phyloP scores from a whole-genome alignment of 2,888 invertebrate species.

The Caenorhabditis uteleia region DNA sequence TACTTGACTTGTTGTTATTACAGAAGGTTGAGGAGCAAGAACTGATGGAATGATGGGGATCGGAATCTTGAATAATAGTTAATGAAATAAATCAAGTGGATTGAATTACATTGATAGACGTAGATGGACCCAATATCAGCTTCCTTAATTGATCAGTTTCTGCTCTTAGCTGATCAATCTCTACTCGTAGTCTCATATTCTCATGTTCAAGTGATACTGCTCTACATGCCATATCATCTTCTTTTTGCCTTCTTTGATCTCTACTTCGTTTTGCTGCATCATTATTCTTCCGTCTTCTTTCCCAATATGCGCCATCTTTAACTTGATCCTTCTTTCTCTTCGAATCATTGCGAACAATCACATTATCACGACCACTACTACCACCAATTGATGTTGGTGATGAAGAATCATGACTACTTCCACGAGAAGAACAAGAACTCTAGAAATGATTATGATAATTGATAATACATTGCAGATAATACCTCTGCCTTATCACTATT shows the following conservation, averaged over 20 bases:
- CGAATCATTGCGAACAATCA: conserved; percentile 46
- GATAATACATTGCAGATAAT: neutral
- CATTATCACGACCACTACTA: conserved; percentile 41
- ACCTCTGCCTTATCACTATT: conserved; percentile 36
- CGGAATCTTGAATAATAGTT: conserved; percentile 19
- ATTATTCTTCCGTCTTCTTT: conserved; percentile 87
- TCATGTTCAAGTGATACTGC: conserved; percentile 87
- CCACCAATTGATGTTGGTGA: conserved; percentile 43
- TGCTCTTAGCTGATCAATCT: conserved; percentile 42
- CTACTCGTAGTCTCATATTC: conserved; percentile 75
- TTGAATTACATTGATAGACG: conserved; percentile 24
- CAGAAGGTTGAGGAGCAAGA: conserved; percentile 13
- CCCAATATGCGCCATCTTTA: conserved; percentile 85
- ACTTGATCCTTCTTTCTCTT: conserved; percentile 45
- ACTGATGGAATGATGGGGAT: conserved; percentile 17
- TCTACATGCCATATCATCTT: conserved; percentile 88
- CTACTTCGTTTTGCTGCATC: conserved; percentile 92
- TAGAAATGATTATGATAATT: neutral
- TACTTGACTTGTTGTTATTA: conserved; percentile 43
- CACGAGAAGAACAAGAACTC: conserved; percentile 32
- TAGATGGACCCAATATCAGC: conserved; percentile 35
- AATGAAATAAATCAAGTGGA: neutral
- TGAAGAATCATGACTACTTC: conserved; percentile 36
- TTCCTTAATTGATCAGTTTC: conserved; percentile 47
- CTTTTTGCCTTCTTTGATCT: conserved; percentile 82